Base-by-base conservation (phyloP, 2,113 vertebrate genomes). In the Merops nubicus region DNA sequence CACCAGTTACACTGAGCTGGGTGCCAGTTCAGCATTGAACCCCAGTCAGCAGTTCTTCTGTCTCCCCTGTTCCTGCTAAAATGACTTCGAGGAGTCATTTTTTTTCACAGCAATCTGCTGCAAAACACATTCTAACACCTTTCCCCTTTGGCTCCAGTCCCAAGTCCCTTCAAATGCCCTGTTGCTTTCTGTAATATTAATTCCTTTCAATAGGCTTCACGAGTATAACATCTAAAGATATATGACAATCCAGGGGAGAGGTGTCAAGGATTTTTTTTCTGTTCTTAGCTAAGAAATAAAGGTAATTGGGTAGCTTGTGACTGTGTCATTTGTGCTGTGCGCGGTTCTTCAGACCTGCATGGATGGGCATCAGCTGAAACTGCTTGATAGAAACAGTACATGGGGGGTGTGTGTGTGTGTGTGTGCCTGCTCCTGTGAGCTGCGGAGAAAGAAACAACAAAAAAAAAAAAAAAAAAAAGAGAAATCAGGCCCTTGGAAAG, bases 41-140 rank as follows among this genome's bases (percentile, higher is more conserved):
- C 63, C 69, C 90, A 78, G 60, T 85, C 65, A 91, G 85, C 60
- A 87, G 48, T 40, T 95, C 76, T 75, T 72, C 73, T 42, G 29
- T 68, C 60, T 92, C 51, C 64, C 50, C 54, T 74, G 9, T 26
- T 88, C 56, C 63, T 87, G 68, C 64, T 84, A 63, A 91, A 92
- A 89, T 20, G 26, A 89, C 89, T 91, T 84, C 56, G 81, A 67
- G 43, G 72, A 93, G 51, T 54, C 23, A 59, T 33, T 73, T 80
- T 84, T 93, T 92, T 79, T 60, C 79, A 67, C 3, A 57, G 47
- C 63, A 96, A 87, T 95, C 85, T 89, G 79, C 91, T 86, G 59
- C 69, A 93, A 95, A 93, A 93, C 79, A 93, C 79, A 83, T 90
- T 94, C 67, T 88, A 65, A 72, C 72, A 90, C 62, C 77, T 80